Base-by-base conservation (phyloP, 2,113 vertebrate genomes). In the Prinia subflava region DNA sequence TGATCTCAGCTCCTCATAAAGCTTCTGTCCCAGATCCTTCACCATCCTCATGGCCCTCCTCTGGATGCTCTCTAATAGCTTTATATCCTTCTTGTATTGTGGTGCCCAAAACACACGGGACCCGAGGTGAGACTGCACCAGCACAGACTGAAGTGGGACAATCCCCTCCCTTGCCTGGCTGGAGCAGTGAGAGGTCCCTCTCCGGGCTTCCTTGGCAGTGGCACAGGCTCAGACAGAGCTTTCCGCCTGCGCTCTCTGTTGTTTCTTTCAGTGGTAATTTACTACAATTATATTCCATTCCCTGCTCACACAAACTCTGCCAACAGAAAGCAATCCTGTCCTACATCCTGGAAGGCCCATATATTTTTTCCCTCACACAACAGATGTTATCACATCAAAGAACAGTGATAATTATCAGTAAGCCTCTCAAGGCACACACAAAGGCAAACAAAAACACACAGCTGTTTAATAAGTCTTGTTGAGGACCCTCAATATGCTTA, bases 81-180 rank as follows among this genome's bases (percentile, higher is more conserved):
- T 77, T 31, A 42, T 37, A 42, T 20, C 31, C 31, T 69, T 62
- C 47, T 77, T 42, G 22, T 23, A 42, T 9, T 49, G 49, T 28
- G 25, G 31, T 49, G 64, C 22, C 31, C 35, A 33, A 56, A 63
- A 77, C 35, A 37, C 42, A 42, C 31, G 24, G 41, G 10, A 37
- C 35, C 56, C 0, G 0, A 55, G 56, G 10, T 21, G 23, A 63
- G 35, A 47, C 71, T 0, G 0, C 56, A 42, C 6, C 41, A 77
- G 47, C 24, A 22, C 4, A 41, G 16, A 53, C 20, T 24, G 16
- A 52, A 75, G 52, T 1, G 1, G 35, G 25, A 69, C 71, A 63
- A 83, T 83, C 41, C 15, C 22, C 35, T 33, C 13, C 42, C 41
- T 83, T 24, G 56, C 33, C 49, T 42, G 27, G 6, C 0, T 49